These are phyloP conservation scores for Rana temporaria DNA, from an alignment of 2,113 vertebrate genomes.

Conservation along the genomic window DNA sequence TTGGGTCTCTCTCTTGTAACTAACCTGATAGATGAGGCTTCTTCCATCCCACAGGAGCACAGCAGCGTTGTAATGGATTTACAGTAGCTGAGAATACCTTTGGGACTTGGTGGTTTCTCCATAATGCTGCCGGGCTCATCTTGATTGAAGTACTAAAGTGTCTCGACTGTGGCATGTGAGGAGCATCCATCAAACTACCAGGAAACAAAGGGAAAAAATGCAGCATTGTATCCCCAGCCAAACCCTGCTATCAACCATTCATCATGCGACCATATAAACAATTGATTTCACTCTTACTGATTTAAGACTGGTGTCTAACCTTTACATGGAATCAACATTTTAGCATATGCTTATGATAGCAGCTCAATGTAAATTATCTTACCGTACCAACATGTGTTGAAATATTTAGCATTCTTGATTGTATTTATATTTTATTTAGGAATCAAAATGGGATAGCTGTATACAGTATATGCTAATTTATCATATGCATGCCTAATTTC, in stretches of 20 bases:
- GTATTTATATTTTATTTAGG: no score
- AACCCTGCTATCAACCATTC: constrained; percentile 6
- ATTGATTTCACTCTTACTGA: neutral
- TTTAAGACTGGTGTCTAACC: no score
- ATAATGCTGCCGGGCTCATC: constrained; percentile 11
- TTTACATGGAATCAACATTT: no score
- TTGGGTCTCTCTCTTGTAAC: constrained; percentile 15
- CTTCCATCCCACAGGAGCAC: neutral
- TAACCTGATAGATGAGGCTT: constrained; percentile 27
- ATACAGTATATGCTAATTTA: no score
- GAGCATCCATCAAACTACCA: constrained; percentile 32
- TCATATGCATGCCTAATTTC: no score
- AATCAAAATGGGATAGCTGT: no score
- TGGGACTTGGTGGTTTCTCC: constrained; percentile 34
- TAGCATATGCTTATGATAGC: no score
- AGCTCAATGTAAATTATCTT: no score
- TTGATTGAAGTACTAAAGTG: constrained; percentile 33
- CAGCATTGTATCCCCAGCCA: constrained; percentile 8
- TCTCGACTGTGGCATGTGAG: constrained; percentile 31
- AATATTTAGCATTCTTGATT: no score
- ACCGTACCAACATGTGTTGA: no score
- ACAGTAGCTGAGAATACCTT: neutral
- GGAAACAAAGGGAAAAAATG: constrained; percentile 27
- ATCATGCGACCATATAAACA: neutral
- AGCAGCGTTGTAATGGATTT: constrained; percentile 16